Evolutionary conservation across 2,888 invertebrate genomes (phyloP).

Genomic region (Sialis lutaria): DNA sequence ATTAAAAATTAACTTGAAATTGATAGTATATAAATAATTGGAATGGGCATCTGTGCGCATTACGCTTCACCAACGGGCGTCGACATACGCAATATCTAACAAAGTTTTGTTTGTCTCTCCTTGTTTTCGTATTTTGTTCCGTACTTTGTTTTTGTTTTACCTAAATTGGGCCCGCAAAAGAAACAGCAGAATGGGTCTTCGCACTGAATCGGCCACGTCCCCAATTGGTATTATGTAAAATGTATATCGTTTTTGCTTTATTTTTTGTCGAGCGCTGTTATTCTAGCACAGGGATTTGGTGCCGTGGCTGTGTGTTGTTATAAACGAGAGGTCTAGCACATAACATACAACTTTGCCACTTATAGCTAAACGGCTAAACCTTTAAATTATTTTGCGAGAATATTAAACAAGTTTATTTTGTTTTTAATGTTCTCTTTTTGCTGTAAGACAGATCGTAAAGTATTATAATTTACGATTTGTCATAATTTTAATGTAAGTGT

Average conservation of each 20-base stretch:
- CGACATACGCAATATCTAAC: background rate
- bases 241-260: background rate
- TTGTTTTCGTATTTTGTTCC: conserved; percentile 12
- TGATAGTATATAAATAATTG: too few relatives aligned
- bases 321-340: too few relatives aligned
- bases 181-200: conserved; percentile 8
- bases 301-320: too few relatives aligned
- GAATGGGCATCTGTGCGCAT: too few relatives aligned
- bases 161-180: conserved; percentile 17
- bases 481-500: conserved; percentile 5
- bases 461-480: too few relatives aligned
- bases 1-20: too few relatives aligned
- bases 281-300: conserved; percentile 7
- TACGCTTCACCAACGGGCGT: background rate
- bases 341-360: too few relatives aligned
- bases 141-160: conserved; percentile 13
- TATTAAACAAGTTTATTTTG: too few relatives aligned
- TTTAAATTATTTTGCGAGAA: too few relatives aligned
- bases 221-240: conserved; percentile 3
- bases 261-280: conserved; percentile 2
- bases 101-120: conserved; percentile 9
- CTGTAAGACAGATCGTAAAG: too few relatives aligned
- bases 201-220: conserved; percentile 12
- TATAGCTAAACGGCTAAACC: too few relatives aligned
- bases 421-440: too few relatives aligned